Percentiles rank a stretch among this genome's conserved stretches.
Evolutionary conservation across 1,140 invertebrate species (phyloP).

Genomic region (Drosophila orena): DNA sequence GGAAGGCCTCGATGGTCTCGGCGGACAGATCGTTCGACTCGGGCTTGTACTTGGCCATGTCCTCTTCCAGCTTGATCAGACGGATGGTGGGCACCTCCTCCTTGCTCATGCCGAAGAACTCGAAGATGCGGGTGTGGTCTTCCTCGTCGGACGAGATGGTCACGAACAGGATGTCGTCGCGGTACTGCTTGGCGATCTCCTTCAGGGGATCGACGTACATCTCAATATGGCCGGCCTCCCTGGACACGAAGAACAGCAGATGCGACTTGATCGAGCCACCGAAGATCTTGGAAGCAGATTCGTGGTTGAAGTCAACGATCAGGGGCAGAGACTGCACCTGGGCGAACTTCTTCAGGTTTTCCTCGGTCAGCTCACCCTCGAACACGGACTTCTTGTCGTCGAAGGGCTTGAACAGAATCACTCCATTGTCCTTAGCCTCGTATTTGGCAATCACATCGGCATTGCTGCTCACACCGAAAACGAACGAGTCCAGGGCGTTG

Average conservation of each 20-base stretch:
- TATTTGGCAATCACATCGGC: constrained; percentile 89
- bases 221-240: constrained; percentile 93
- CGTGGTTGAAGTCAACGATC: constrained; percentile 98
- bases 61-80: constrained; percentile 97
- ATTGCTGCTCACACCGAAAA: constrained; percentile 94
- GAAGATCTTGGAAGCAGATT: constrained; percentile 98
- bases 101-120: constrained; percentile 99
- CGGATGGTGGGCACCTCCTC: constrained; percentile 96
- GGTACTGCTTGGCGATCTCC: constrained; percentile 94
- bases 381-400: constrained; percentile 95
- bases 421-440: constrained; percentile 68
- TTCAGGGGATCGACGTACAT: constrained; percentile 91
- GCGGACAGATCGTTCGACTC: constrained; percentile 90
- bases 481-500: constrained; percentile 92
- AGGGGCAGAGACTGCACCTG: constrained; percentile 94
- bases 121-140: constrained; percentile 98
- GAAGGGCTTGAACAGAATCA: constrained; percentile 89
- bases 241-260: constrained; percentile 97
- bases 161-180: constrained; percentile 97
- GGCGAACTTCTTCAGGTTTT: constrained; percentile 93
- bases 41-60: constrained; percentile 99
- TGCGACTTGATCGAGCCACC: constrained; percentile 99
- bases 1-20: constrained; percentile 93
- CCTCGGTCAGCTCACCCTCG: constrained; percentile 89
- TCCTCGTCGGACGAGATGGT: constrained; percentile 97